Percentiles rank a stretch among this genome's conserved stretches.
Conservation (phyloP, 2,113 vertebrate species). For the Theristicus caerulescens region DNA sequence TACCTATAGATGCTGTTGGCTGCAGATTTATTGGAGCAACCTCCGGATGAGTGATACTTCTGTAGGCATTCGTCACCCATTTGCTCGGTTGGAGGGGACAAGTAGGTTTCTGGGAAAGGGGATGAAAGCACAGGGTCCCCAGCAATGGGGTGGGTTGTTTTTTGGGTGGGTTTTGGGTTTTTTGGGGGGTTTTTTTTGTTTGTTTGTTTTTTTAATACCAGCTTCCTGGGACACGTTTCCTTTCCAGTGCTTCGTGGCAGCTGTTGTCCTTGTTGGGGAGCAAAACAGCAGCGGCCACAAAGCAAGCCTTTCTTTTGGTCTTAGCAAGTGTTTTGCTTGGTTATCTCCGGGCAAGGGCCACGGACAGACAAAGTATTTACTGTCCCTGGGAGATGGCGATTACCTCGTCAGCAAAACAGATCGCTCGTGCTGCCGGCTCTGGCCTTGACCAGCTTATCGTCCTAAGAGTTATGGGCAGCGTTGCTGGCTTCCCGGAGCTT, state of each 20-base stretch:
- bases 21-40: not conserved
- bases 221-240: rapidly evolving
- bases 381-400: not conserved
- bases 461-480: not conserved
- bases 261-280: not conserved
- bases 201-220: not conserved
- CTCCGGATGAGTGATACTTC: rapidly evolving
- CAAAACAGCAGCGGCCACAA: not conserved
- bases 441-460: not conserved
- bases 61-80: rapidly evolving
- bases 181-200: no score
- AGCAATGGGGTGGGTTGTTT: rapidly evolving
- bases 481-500: not conserved
- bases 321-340: not conserved
- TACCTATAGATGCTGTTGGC: not conserved
- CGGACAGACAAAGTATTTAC: not conserved
- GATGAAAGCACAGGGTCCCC: not conserved
- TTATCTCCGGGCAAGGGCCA: not conserved
- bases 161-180: not conserved
- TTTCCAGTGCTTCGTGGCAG: not conserved
- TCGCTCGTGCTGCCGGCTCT: not conserved
- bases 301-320: not conserved
- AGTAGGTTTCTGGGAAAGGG: not conserved
- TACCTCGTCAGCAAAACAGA: not conserved
- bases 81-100: not conserved